Base-by-base conservation (phyloP, 2,888 invertebrate genomes). In the Chalcis sispes region DNA sequence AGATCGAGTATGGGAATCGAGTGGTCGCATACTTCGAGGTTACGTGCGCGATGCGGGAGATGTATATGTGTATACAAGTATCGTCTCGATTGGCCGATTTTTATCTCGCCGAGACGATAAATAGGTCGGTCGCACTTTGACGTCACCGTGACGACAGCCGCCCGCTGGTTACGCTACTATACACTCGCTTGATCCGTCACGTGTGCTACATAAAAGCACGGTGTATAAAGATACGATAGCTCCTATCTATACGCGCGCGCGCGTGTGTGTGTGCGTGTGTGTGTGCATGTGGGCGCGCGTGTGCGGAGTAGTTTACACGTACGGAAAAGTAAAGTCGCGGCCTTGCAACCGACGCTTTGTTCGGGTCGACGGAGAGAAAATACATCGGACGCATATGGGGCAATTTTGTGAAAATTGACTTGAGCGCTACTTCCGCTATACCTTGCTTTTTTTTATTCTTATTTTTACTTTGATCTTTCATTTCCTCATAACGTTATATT, bases 101-200 rank as follows among this genome's bases (percentile, higher is more conserved):
- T 77, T 77, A 77, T 77, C 72, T 73, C 69, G 58, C 59, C 77
- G 67, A 72, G 67, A 27, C 70, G 65, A 59, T 69, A 73, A 73
- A 77, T 73, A 59, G 73, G 59, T 73, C 73, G 77, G 13, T 71
- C 64, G 56, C 54, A 65, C 42, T 46, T 58, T 72, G 76, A 72
- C 76, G 67, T 77, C 72, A 72, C 62, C 4, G n/a, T 32, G 69
- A 77, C 69, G 73, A 50, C 72, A 52, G 48, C 8, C 3, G 1
- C 42, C 20, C 1, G 36, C 20, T 40, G 10, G 36, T n/a, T n/a
- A n/a, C n/a, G n/a, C n/a, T n/a, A n/a, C n/a, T 25, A 56, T 7
- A n/a, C 58, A 13, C 8, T 10, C 15, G 32, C 29, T 32, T n/a
- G 13, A 54, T 13, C 36, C 2, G n/a, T n/a, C n/a, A n/a, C n/a